Evolutionary conservation across 2,888 invertebrate genomes (phyloP), one percentile per base, ranked within the genome.

Genomic region (Himalopsyche kuldschensis): DNA sequence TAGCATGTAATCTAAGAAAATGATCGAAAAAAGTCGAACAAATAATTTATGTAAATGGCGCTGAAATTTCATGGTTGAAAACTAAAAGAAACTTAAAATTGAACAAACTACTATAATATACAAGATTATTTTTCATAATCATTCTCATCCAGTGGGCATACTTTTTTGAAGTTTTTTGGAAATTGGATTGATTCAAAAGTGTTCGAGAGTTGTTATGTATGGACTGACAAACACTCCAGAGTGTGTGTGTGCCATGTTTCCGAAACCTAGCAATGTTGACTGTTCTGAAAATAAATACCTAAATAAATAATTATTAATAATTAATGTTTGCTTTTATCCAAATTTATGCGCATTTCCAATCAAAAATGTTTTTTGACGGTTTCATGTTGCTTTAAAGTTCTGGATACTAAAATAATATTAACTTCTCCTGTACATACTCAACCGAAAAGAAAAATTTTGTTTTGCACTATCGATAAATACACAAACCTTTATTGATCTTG

Each of bases 401-500:
- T 46, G 24, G 27, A 81, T 63, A 75, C 55, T 55, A 24, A 55
- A 55, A 55, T 20, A 55, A 55, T 55, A 55, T 20, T 76, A 81
- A 84, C 79, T 75, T 81, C 69, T n/a, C n/a, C n/a, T 85, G 83
- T 84, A 84, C 82, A 84, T 86, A 86, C 83, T 86, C 83, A 80
- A 83, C 80, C 69, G 82, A 55, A 55, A 84, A 86, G 82, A 83
- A 85, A 76, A 75, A 78, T 75, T 85, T 86, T 83, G 81, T 86
- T 86, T 86, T 86, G 85, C 85, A 86, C 84, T 86, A 84, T 86
- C 83, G 80, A 86, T 84, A 86, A 86, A 86, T 86, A 84, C 85
- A 86, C 82, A 86, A 41, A 84, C 76, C 79, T 84, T 84, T 84
- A 84, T 84, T 84, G 84, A 84, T 81, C 11, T 63, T 32, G 20